Conservation (phyloP, 2,888 invertebrate species). For the Eupithecia vulgata region DNA sequence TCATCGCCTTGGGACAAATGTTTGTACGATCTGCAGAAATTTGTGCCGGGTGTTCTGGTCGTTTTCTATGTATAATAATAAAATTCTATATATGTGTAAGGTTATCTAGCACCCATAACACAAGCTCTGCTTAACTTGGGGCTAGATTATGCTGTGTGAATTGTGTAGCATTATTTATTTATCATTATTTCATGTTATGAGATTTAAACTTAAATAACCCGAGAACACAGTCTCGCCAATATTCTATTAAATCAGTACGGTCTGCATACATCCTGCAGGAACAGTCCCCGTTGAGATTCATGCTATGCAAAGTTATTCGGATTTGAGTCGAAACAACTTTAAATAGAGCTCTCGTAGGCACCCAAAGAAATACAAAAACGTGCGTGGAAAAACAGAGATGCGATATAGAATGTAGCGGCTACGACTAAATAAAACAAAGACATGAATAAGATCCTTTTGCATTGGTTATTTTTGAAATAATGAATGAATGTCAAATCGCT, state of each 20-base stretch:
- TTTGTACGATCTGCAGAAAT: too few relatives aligned
- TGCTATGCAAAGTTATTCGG: constrained; percentile 78
- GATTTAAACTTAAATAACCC: constrained; percentile 23
- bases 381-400: constrained; percentile 34
- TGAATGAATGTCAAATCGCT: background rate
- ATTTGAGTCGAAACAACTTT: constrained; percentile 68
- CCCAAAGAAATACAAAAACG: constrained; percentile 39
- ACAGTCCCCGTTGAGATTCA: constrained; percentile 70
- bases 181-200: too few relatives aligned
- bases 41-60: too few relatives aligned
- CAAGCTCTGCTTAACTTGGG: too few relatives aligned
- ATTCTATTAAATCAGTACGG: constrained; percentile 78
- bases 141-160: too few relatives aligned
- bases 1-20: too few relatives aligned
- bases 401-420: constrained; percentile 13
- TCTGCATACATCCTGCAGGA: constrained; percentile 64
- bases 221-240: constrained; percentile 45
- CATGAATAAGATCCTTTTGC: background rate
- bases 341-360: constrained; percentile 51
- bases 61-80: too few relatives aligned
- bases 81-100: too few relatives aligned
- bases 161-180: too few relatives aligned
- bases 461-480: background rate
- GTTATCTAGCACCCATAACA: too few relatives aligned
- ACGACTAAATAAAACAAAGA: constrained; percentile 6